Evolutionary conservation across 2,797 vertebrate species (phyloP).

Genomic region (Clarias pachynema): DNA sequence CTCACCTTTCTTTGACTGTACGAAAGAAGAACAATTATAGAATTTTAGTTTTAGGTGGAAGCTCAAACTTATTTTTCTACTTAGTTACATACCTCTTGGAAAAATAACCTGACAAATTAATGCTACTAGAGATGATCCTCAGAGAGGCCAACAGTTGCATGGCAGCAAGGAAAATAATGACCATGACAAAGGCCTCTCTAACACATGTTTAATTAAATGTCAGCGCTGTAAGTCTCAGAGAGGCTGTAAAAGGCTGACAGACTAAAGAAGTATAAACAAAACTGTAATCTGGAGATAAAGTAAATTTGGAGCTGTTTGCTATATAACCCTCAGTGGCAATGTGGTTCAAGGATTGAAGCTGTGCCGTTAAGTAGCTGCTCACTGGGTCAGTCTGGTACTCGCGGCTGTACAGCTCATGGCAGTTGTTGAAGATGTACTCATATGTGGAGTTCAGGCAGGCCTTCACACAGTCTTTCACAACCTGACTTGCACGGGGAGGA

Average conservation of each 20-base stretch:
- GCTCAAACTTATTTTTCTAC: conserved; percentile 9
- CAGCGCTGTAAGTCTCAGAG: conserved; percentile 41
- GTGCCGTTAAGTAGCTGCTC: conserved; percentile 49
- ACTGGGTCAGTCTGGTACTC: conserved; percentile 88
- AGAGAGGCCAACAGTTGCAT: conserved; percentile 50
- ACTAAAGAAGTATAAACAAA: conserved; percentile 63
- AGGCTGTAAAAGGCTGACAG: background rate
- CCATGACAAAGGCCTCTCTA: conserved; percentile 55
- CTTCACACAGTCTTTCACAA: conserved; percentile 87
- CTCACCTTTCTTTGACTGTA: conserved; percentile 87
- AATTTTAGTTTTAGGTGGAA: conserved; percentile 17
- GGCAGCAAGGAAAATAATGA: conserved; percentile 60
- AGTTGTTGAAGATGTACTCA: conserved; percentile 88
- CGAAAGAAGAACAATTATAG: conserved; percentile 6
- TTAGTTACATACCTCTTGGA: conserved; percentile 20
- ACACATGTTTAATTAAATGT: conserved; percentile 73
- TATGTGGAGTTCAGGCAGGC: conserved; percentile 88
- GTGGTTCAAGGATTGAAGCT: background rate
- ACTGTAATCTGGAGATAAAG: conserved; percentile 42
- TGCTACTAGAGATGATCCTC: conserved; percentile 35
- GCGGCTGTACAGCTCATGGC: conserved; percentile 85
- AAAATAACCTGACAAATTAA: conserved; percentile 16
- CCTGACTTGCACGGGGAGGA: conserved; percentile 85
- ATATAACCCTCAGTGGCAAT: conserved; percentile 7
- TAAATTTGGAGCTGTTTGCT: conserved; percentile 29